Evolutionary conservation across 1,140 invertebrate species (phyloP).

Genomic region (Proales similis): DNA sequence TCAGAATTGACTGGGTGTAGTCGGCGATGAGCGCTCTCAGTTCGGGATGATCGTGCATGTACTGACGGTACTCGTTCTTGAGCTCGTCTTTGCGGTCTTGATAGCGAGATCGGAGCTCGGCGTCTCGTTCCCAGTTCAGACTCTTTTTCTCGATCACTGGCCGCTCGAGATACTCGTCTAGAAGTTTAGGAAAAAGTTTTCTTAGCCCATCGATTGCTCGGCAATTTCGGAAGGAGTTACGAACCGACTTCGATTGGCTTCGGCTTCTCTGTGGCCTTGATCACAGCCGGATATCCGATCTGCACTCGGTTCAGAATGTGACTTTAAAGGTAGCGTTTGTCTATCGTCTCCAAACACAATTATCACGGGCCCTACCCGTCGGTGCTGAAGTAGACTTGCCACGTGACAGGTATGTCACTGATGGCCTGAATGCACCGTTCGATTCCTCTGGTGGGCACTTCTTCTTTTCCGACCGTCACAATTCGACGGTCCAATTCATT

Average conservation of each 20-base stretch:
- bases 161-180: conserved; percentile 50
- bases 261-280: conserved; percentile 47
- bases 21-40: conserved; percentile 49
- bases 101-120: conserved; percentile 51
- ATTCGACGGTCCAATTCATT: conserved; percentile 44
- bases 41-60: conserved; percentile 51
- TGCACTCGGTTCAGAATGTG: conserved; percentile 51
- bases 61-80: conserved; percentile 47
- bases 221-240: neutral
- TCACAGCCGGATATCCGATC: conserved; percentile 52
- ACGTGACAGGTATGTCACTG: conserved; percentile 50
- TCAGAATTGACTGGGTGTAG: conserved; percentile 51
- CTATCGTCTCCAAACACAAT: neutral
- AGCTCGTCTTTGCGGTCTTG: conserved; percentile 49
- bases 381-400: conserved; percentile 50
- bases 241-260: conserved; percentile 47
- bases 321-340: conserved; percentile 39
- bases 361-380: conserved; percentile 44
- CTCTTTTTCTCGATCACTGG: conserved; percentile 48
- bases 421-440: conserved; percentile 45
- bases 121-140: conserved; percentile 51
- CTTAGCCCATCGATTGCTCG: neutral
- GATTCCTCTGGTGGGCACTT: conserved; percentile 47
- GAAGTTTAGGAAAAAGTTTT: neutral
- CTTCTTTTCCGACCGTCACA: conserved; percentile 45